Evolutionary conservation across 2,797 vertebrate genomes (phyloP).

Genomic region (Microchirus variegatus): DNA sequence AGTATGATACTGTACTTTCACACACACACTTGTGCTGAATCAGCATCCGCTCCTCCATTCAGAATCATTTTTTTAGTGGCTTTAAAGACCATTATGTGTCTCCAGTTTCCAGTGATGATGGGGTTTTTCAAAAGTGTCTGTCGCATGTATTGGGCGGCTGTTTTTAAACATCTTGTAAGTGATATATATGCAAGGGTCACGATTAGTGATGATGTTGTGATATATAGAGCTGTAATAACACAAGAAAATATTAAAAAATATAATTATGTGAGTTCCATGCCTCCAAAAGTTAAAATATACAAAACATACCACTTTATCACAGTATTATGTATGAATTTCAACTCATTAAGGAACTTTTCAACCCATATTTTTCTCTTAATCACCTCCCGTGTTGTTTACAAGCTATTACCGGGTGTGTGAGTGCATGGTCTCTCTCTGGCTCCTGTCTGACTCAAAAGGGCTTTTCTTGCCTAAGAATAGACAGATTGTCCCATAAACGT

Average conservation of each 20-base stretch:
- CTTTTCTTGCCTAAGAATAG: conserved; percentile 56
- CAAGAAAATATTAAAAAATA: neutral
- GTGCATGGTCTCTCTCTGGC: conserved; percentile 37
- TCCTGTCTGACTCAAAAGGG: conserved; percentile 52
- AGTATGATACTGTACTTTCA: no score
- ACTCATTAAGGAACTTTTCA: conserved; percentile 17
- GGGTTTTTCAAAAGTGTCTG: no score
- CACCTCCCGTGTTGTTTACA: conserved; percentile 40
- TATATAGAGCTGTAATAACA: neutral
- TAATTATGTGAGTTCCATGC: no score
- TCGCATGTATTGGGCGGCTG: no score
- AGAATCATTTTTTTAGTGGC: neutral
- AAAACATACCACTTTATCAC: conserved; percentile 5
- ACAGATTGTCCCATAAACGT: conserved; percentile 55
- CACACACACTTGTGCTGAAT: neutral
- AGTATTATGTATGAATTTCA: no score
- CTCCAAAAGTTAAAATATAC: neutral
- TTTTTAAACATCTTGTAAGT: neutral
- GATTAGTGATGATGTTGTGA: neutral
- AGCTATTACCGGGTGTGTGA: conserved; percentile 32
- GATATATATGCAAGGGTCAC: neutral
- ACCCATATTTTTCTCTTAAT: neutral
- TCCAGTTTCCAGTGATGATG: no score
- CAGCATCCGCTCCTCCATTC: neutral
- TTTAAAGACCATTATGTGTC: no score